Base-by-base conservation (phyloP, 2,113 vertebrate genomes). In the Lontra canadensis region DNA sequence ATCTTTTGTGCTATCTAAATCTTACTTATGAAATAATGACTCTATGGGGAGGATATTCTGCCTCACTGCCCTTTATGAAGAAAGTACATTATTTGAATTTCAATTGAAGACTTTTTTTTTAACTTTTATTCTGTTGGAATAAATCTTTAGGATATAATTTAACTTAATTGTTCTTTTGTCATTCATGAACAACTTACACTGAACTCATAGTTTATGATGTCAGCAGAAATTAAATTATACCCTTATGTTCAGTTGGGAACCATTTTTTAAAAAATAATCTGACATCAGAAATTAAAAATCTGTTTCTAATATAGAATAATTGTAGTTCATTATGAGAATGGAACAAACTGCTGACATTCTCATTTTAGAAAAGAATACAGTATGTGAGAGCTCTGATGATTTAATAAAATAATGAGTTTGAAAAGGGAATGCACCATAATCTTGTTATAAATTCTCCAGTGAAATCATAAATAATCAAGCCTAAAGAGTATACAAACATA, bases 201-300 rank as follows among this genome's bases (percentile, higher is more conserved):
- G 49, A 98, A 95, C 12, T 98, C 44, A 59, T 63, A 88, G 61
- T 95, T 98, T 95, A 95, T 92, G 74, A 95, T 3, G 4, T 78
- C 96, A 98, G 69, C 59, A 96, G 69, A 96, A 98, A 97, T 15
- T 97, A 98, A 98, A 98, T 97, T 97, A 98, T 81, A 93, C 15
- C 59, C 25, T 88, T 98, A 36, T 90, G 87, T 96, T 96, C 55
- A 88, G 49, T 14, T 34, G 82, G 88, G 84, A 78, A 95, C 67
- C 88, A 90, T 94, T 97, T 97, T 95, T 73, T 31, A 94, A 94
- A 97, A 93, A 89, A 94, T 92, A 97, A 95, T 97, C 96, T 96
- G 73, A 95, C 93, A 97, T 97, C 86, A 96, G 39, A 82, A 92
- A 95, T 90, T 97, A 95, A 94, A 98, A 96, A 69, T 89, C 90